These are phyloP conservation scores for Stenichneumon culpator DNA, from an alignment of 2,888 invertebrate genomes.

Conservation along the genomic window DNA sequence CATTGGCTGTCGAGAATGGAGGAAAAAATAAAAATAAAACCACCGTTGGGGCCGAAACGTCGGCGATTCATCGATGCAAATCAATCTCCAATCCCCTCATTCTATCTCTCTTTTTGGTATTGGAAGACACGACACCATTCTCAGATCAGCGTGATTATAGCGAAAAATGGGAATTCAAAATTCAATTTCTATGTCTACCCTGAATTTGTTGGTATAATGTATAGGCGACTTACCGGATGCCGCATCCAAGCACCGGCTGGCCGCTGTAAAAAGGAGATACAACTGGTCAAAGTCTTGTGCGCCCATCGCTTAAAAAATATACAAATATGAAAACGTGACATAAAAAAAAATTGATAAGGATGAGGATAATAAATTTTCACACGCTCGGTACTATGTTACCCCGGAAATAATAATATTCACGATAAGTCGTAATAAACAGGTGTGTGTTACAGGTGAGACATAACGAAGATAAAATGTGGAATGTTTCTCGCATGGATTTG, in stretches of 20 bases:
- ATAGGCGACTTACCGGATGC: slow-evolving; percentile 60
- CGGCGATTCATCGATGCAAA: too few relatives aligned
- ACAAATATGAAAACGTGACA: background rate
- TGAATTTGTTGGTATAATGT: background rate
- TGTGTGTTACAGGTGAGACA: slow-evolving; percentile 18
- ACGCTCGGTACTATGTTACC: slow-evolving; percentile 23
- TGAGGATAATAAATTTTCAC: background rate
- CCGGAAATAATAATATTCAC: slow-evolving; percentile 42
- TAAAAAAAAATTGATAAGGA: background rate
- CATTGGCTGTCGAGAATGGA: slow-evolving; percentile 59
- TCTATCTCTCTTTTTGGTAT: background rate
- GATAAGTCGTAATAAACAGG: slow-evolving; percentile 15
- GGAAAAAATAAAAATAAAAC: background rate
- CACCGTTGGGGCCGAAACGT: slow-evolving; percentile 8
- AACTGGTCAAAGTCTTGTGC: slow-evolving; percentile 3
- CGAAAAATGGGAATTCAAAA: background rate
- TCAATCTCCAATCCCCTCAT: too few relatives aligned
- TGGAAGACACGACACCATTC: background rate
- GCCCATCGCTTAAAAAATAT: background rate
- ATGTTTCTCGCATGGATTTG: slow-evolving; percentile 28
- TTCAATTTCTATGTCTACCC: background rate
- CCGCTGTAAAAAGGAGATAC: slow-evolving; percentile 50
- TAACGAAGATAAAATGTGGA: slow-evolving; percentile 39
- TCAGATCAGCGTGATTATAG: background rate
- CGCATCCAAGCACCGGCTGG: slow-evolving; percentile 64